phyloP scores from a whole-genome alignment of 2,113 vertebrate species.

The Perognathus longimembris region DNA sequence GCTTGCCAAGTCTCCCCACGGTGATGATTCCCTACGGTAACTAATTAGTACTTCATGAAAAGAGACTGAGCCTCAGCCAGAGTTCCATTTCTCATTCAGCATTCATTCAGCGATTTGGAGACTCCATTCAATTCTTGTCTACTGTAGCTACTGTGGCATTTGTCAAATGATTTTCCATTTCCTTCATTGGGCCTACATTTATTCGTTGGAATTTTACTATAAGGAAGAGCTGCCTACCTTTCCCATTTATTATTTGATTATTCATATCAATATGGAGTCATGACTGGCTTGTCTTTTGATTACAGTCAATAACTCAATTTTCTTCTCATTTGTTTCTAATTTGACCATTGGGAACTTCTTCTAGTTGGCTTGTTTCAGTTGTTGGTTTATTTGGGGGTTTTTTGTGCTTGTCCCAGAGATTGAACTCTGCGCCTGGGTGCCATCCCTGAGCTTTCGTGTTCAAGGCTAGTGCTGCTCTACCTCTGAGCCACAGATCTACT shows the following conservation, averaged over 20 bases:
- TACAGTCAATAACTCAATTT: background rate
- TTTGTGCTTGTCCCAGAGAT: too few species aligned
- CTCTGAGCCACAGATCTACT: too few species aligned
- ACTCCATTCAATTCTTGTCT: background rate
- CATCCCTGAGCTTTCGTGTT: too few species aligned
- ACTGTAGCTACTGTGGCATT: background rate
- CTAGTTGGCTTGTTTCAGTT: background rate
- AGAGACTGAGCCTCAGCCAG: slow-evolving; percentile 38
- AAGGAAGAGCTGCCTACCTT: background rate
- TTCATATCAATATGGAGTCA: background rate
- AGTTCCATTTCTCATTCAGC: slow-evolving; percentile 16
- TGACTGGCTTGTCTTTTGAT: background rate
- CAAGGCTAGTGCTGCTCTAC: too few species aligned
- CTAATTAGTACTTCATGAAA: background rate
- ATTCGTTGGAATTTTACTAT: background rate
- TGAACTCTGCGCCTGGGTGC: too few species aligned
- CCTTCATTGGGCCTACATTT: background rate
- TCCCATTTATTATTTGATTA: background rate
- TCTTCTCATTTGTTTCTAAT: background rate
- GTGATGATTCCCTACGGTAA: background rate
- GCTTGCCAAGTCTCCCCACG: background rate
- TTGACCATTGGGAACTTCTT: background rate
- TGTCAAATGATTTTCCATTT: slow-evolving; percentile 19
- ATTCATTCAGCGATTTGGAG: slow-evolving; percentile 22
- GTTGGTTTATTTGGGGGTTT: background rate